Evolutionary conservation across 2,797 vertebrate genomes (phyloP).

Genomic region (Todus mexicanus): DNA sequence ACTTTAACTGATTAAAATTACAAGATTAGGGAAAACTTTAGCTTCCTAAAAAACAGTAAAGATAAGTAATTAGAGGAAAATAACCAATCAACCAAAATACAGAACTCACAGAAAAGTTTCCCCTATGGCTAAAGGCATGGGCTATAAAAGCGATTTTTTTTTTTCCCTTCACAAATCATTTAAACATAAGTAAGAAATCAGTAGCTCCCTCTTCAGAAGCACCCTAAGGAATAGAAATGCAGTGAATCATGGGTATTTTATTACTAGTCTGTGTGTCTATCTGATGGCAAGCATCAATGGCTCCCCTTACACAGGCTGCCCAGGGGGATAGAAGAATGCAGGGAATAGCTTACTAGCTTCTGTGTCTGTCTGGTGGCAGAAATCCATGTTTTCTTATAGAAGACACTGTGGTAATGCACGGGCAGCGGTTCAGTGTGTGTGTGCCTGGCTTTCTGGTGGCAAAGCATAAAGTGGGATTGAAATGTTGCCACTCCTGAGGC

Average conservation of each 20-base stretch:
- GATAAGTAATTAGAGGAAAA: not conserved
- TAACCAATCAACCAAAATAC: not conserved
- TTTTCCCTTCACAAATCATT: conserved; percentile 46
- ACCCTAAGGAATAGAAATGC: conserved; percentile 60
- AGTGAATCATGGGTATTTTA: conserved; percentile 67
- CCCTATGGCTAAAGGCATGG: not conserved
- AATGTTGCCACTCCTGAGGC: not conserved
- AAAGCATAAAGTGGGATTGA: conserved; percentile 32
- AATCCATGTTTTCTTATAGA: conserved; percentile 64
- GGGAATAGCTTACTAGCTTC: conserved; percentile 68
- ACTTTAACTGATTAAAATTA: not conserved
- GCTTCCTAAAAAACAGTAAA: not conserved
- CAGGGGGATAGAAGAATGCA: conserved; percentile 67
- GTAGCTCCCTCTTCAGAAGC: conserved; percentile 60
- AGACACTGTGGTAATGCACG: conserved; percentile 36
- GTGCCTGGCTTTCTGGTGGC: conserved; percentile 32
- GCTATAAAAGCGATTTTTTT: conserved; percentile 15
- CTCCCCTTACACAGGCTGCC: conserved; percentile 60
- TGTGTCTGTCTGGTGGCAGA: conserved; percentile 67
- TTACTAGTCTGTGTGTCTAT: conserved; percentile 65
- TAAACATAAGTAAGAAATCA: conserved; percentile 65
- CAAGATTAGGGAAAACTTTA: not conserved
- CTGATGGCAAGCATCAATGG: conserved; percentile 69
- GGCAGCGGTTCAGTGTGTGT: conserved; percentile 6
- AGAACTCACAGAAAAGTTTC: conserved; percentile 2